Percentiles rank a stretch among this genome's conserved stretches.
phyloP scores from a whole-genome alignment of 2,113 vertebrate genomes.

The Nothobranchius furzeri region DNA sequence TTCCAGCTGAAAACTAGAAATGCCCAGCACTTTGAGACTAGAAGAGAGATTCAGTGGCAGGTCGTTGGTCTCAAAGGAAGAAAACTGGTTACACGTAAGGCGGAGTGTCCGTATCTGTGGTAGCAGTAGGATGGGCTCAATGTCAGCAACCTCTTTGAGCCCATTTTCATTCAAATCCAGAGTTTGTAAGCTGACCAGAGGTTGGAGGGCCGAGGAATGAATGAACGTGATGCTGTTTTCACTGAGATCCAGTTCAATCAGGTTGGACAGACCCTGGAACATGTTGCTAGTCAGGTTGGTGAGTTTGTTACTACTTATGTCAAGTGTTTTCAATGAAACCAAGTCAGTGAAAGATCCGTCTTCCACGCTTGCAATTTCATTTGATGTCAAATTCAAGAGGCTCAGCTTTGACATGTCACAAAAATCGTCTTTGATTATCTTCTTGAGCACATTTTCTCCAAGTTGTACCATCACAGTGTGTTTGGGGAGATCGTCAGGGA shows the following conservation, averaged over 20 bases:
- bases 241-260: not conserved
- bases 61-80: slow-evolving; percentile 25
- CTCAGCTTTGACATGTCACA: slow-evolving; percentile 4
- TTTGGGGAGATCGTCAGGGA: slow-evolving; percentile 33
- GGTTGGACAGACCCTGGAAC: slow-evolving; percentile 43
- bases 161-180: not conserved
- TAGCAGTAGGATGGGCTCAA: slow-evolving; percentile 18
- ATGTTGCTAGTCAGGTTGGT: slow-evolving; percentile 16
- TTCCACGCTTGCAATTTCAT: slow-evolving; percentile 7
- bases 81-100: not conserved
- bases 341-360: slow-evolving; percentile 30
- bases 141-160: not conserved
- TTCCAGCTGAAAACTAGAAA: not conserved
- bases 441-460: accelerated
- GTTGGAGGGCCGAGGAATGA: not conserved
- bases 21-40: slow-evolving; percentile 1
- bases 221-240: not conserved
- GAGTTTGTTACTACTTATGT: not conserved
- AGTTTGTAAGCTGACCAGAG: slow-evolving; percentile 14
- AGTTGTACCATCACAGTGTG: not conserved
- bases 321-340: not conserved
- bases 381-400: accelerated
- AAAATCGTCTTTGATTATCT: slow-evolving; percentile 20
- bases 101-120: not conserved
- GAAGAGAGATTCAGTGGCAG: slow-evolving; percentile 15